Evolutionary conservation across 2,888 invertebrate genomes (phyloP).

Genomic region (Lithophane leautieri): DNA sequence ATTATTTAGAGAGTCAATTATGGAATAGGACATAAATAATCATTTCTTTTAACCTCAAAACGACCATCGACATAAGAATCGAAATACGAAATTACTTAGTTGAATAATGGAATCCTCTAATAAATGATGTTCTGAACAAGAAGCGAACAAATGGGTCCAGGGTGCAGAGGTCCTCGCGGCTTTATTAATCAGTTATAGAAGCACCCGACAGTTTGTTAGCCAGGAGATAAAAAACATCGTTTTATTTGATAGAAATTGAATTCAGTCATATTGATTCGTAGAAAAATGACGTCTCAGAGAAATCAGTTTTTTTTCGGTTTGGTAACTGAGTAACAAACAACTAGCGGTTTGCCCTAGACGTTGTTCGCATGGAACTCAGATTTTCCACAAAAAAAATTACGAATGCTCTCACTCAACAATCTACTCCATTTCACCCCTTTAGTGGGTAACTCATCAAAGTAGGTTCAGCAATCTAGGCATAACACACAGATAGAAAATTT

Average conservation of each 20-base stretch:
- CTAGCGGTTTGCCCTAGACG: background rate
- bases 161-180: constrained; percentile 62
- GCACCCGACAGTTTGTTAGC: constrained; percentile 52
- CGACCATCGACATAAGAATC: constrained; percentile 34
- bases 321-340: background rate
- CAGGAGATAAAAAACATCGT: constrained; percentile 45
- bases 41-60: background rate
- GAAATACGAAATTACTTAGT: constrained; percentile 65
- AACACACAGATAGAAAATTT: background rate
- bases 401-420: background rate
- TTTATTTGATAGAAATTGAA: constrained; percentile 49
- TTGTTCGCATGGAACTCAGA: background rate
- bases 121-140: constrained; percentile 68
- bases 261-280: constrained; percentile 22
- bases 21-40: background rate
- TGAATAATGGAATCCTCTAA: constrained; percentile 69
- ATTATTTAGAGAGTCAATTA: background rate
- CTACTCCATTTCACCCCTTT: background rate
- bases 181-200: constrained; percentile 70
- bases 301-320: background rate
- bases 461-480: background rate
- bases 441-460: background rate
- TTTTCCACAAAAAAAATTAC: background rate
- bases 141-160: constrained; percentile 67
- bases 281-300: constrained; percentile 6